Evolutionary conservation across 2,797 vertebrate genomes (phyloP).

Genomic region (Sebastes diploproa): DNA sequence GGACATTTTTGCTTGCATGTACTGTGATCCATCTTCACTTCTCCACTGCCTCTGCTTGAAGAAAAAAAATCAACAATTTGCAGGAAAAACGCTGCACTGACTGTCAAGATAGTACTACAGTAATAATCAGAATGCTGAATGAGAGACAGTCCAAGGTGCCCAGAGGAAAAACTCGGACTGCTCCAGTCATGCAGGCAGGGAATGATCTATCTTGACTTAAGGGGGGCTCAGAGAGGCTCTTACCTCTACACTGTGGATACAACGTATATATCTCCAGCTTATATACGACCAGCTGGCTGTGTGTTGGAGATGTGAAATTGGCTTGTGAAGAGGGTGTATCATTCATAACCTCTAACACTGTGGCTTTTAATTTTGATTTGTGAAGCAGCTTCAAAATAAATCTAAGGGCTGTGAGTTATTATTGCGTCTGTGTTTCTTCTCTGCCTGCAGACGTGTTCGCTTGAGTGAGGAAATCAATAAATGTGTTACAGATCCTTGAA

Average conservation of each 20-base stretch:
- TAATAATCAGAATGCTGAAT: background rate
- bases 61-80: background rate
- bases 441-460: background rate
- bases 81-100: background rate
- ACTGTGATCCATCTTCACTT: background rate
- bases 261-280: background rate
- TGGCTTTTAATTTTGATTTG: slow-evolving; percentile 11
- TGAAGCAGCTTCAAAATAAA: background rate
- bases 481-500: background rate
- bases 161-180: background rate
- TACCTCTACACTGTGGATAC: background rate
- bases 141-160: background rate
- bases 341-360: background rate
- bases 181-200: background rate
- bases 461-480: slow-evolving; percentile 28
- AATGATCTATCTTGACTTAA: background rate
- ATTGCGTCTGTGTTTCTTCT: background rate
- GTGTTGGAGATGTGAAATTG: background rate
- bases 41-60: background rate
- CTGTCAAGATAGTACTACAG: background rate
- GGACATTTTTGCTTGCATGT: background rate
- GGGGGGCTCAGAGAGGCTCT: background rate
- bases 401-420: background rate
- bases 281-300: background rate
- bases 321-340: background rate